phyloP scores from a whole-genome alignment of 2,888 invertebrate genomes.

The Leptogaster cylindrica region DNA sequence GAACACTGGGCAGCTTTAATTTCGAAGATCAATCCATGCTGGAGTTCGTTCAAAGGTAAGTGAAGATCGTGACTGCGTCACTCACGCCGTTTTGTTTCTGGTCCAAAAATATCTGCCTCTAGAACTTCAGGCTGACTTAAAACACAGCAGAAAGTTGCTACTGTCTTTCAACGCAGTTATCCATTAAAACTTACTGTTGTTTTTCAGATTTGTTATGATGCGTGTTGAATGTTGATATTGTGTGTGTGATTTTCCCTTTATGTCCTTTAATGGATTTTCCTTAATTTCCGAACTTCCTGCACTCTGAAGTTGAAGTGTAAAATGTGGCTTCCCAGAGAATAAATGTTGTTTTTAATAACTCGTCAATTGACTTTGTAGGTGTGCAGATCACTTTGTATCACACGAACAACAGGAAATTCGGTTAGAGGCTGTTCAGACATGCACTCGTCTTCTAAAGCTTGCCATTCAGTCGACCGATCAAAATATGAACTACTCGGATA shows the following conservation, averaged over 20 bases:
- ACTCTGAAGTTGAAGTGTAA: too few relatives aligned
- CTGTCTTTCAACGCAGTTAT: too few relatives aligned
- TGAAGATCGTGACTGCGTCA: too few relatives aligned
- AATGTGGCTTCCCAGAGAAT: not conserved
- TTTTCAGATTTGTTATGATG: too few relatives aligned
- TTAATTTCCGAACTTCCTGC: not conserved
- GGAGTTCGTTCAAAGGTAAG: constrained; percentile 79
- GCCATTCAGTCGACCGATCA: constrained; percentile 70
- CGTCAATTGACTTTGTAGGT: constrained; percentile 62
- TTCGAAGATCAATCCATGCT: constrained; percentile 92
- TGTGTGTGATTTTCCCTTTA: too few relatives aligned
- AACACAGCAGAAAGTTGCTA: too few relatives aligned
- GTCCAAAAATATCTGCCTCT: too few relatives aligned
- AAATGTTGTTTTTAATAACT: not conserved
- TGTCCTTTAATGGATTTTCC: not conserved
- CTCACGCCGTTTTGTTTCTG: too few relatives aligned
- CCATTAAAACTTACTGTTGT: too few relatives aligned
- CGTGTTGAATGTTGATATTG: too few relatives aligned
- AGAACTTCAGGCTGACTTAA: too few relatives aligned
- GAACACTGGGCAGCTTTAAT: constrained; percentile 88
- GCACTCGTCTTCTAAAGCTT: constrained; percentile 85
- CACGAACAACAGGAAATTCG: constrained; percentile 92
- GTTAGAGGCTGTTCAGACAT: constrained; percentile 93
- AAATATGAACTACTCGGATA: constrained; percentile 73
- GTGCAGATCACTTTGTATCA: constrained; percentile 88